Base-by-base conservation (phyloP, 2,113 vertebrate genomes). In the Eulemur rufifrons region DNA sequence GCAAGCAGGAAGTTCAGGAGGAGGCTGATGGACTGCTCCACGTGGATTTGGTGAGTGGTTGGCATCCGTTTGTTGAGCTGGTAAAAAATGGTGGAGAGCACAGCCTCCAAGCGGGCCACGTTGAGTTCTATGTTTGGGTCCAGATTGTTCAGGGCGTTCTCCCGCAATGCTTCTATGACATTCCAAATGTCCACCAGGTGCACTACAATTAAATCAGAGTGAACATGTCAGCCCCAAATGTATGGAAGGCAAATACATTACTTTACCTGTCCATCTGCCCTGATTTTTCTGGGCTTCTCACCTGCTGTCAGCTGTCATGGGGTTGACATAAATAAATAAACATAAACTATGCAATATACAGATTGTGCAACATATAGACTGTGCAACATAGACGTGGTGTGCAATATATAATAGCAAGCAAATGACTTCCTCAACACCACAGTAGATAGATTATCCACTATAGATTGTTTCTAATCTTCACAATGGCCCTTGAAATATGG, bases 131-230 rank as follows among this genome's bases (percentile, higher is more conserved):
- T 98, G 96, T 73, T 99, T 96, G 99, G 99, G 91, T 99, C 99
- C 98, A 99, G 98, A 98, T 99, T 99, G 99, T 99, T 99, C 93
- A 99, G 98, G 12, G 99, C 99, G 0, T 99, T 99, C 98, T 99
- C 99, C 91, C 99, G 97, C 97, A 99, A 98, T 42, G 99, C 99
- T 98, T 99, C 99, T 52, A 99, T 99, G 97, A 99, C 98, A 4
- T 99, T 99, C 99, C 99, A 99, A 94, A 99, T 99, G 98, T 99
- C 99, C 90, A 99, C 99, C 98, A 99, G 97, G 98, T 99, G 99
- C 98, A 99, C 99, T 99, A 96, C 21, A 94, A 97, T 68, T 59
- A 94, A 98, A 97, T 83, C 77, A 96, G 42, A 96, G 74, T 1
- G 12, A 89, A 39, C 81, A 1, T 3, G 3, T 97, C 71, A 97